These are phyloP conservation scores for Psittacula derbiana DNA, from an alignment of 2,797 vertebrate species.

Conservation along the genomic window DNA sequence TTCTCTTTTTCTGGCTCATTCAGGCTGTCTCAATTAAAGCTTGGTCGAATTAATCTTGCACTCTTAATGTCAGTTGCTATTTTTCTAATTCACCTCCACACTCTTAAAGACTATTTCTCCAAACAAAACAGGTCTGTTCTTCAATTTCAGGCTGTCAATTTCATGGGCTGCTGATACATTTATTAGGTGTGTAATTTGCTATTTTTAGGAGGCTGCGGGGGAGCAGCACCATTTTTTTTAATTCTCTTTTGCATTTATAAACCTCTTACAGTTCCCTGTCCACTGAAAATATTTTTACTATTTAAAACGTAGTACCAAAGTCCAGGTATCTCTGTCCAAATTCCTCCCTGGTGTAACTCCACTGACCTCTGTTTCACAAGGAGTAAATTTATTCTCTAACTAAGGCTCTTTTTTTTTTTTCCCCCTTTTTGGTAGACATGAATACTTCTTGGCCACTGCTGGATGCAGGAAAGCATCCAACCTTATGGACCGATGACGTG, in stretches of 20 bases:
- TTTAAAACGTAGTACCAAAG: slow-evolving; percentile 43
- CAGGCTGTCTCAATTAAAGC: slow-evolving; percentile 75
- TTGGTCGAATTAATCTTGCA: slow-evolving; percentile 69
- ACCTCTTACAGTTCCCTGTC: slow-evolving; percentile 61
- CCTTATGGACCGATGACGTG: background rate
- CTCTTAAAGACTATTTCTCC: slow-evolving; percentile 64
- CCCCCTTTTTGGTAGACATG: background rate
- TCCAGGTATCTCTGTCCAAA: slow-evolving; percentile 14
- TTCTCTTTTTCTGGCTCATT: slow-evolving; percentile 58
- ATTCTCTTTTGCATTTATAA: slow-evolving; percentile 61
- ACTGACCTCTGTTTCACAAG: slow-evolving; percentile 38
- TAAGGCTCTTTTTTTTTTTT: background rate
- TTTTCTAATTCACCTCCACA: slow-evolving; percentile 68
- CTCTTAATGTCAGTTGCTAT: slow-evolving; percentile 66
- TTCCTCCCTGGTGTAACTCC: slow-evolving; percentile 18
- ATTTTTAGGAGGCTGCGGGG: slow-evolving; percentile 71
- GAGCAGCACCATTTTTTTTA: slow-evolving; percentile 46
- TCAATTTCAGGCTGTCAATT: slow-evolving; percentile 73
- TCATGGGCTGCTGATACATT: slow-evolving; percentile 75
- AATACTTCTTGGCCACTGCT: background rate
- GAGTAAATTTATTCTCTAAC: slow-evolving; percentile 21
- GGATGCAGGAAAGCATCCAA: slow-evolving; percentile 11
- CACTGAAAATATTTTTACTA: slow-evolving; percentile 64
- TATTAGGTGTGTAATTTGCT: slow-evolving; percentile 76
- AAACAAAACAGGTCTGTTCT: slow-evolving; percentile 68